Base-by-base conservation (phyloP, 2,113 vertebrate species). In the Phrynocephalus versicolor region DNA sequence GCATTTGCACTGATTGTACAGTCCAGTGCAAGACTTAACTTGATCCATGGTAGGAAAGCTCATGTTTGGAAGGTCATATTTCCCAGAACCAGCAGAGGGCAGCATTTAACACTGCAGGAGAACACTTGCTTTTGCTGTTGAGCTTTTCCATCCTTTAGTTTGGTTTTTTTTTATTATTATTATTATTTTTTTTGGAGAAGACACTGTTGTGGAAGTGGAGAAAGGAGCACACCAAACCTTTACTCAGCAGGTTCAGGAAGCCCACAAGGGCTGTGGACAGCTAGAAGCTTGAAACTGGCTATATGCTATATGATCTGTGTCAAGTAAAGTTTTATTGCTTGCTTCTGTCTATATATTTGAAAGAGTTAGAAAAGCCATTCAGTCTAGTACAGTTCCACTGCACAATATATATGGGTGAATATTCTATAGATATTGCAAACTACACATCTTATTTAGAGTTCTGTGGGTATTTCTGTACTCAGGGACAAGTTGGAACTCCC, bases 1-100 rank as follows among this genome's bases (percentile, higher is more conserved):
- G 41, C 25, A 13, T 41, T 57, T 84, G 3, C 7, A 39, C 69
- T 67, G 3, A 77, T 57, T 16, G 57, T 67, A 57, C 58, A 37
- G 57, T 67, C 37, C 58, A 37, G 7, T 35, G 10, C 15, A 69
- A 45, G 19, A 69, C 19, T 41, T 58, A 7, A 6, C 37, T 21
- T 16, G 33, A 13, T 71, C 67, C 51, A 70, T 21, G 45, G 45
- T 51, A 41, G 30, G 33, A 78, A 77, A 75, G 57, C 4, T 15
- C 33, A n/a, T n/a, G n/a, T n/a, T 55, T 27, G 30, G 4, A 1
- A 57, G 51, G 14, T 58, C 25, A 35, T 80, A 30, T 72, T 85
- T 79, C 72, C 35, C 15, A 12, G n/a, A n/a, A 5, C 57, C 77
- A 79, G 57, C 57, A 80, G 78, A 85, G 78, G 70, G 78, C 84